Evolutionary conservation across 2,113 vertebrate genomes (phyloP), one percentile per base, ranked within the genome.

Genomic region (Etia nguti): DNA sequence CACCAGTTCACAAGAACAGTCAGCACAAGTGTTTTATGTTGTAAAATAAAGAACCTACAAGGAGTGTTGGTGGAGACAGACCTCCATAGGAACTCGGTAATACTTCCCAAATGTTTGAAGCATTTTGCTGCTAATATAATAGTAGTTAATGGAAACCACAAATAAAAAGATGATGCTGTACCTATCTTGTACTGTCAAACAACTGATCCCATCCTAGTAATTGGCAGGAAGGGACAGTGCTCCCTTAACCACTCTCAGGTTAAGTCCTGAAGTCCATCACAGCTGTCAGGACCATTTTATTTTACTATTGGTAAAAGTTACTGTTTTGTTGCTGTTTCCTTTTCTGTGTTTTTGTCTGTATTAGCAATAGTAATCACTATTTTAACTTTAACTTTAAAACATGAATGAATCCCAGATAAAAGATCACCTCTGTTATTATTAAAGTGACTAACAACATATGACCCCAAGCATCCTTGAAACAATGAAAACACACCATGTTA

Each of bases 151-250:
- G n/a, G 38, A 70, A 70, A 24, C 12, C 36, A 15, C 20, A 15
- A 70, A 70, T 9, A 34, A 18, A 31, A 24, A 18, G 13, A 11
- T 5, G 2, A 24, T 73, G 22, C 41, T 46, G 13, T 26, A 20
- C 3, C 3, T 15, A 8, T 7, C 7, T n/a, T 29, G 15, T 60
- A 1, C 26, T 41, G 34, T 22, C 20, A 68, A n/a, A 41, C 4
- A 13, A 36, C 11, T 38, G 38, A 43, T 46, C 38, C 65, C 13
- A 73, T 46, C 38, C 36, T 16, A 70, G 38, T 12, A 43, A 46
- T 15, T 22, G 0, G 0, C 2, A 6, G 10, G 7, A 18, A 13
- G 36, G n/a, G 12, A 2, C 10, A 26, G 65, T 26, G 22, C 34
- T 65, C 31, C 10, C 31, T 65, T 46, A 26, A 26, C 13, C 38